These are phyloP conservation scores for Scomber scombrus DNA, from an alignment of 2,113 vertebrate genomes.

Conservation along the genomic window DNA sequence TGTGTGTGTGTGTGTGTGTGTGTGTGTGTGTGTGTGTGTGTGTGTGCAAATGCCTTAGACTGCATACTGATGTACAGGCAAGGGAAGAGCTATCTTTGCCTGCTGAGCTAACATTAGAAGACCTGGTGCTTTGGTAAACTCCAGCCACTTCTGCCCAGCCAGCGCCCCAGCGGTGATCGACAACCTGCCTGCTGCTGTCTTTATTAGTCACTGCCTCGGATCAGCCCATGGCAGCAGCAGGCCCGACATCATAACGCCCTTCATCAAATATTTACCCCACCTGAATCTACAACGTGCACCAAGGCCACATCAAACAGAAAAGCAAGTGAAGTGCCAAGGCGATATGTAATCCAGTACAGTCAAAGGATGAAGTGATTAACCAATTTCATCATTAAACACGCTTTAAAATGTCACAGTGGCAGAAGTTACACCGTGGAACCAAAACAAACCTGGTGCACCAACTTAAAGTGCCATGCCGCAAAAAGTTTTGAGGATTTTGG, in stretches of 20 bases:
- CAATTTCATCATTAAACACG: too few relatives aligned
- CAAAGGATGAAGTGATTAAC: too few relatives aligned
- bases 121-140: slow-evolving; percentile 53
- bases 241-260: slow-evolving; percentile 58
- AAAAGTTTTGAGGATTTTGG: too few relatives aligned
- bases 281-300: slow-evolving; percentile 62
- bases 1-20: neutral
- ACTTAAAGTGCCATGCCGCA: too few relatives aligned
- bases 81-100: slow-evolving; percentile 40
- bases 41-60: neutral
- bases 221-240: slow-evolving; percentile 59
- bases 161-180: slow-evolving; percentile 44
- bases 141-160: slow-evolving; percentile 61
- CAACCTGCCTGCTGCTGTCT: slow-evolving; percentile 62
- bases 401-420: too few relatives aligned
- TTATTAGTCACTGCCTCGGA: slow-evolving; percentile 67
- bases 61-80: slow-evolving; percentile 38
- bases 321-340: slow-evolving; percentile 66
- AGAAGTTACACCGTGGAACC: too few relatives aligned
- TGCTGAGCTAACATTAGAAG: slow-evolving; percentile 42
- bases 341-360: slow-evolving; percentile 73
- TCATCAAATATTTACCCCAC: slow-evolving; percentile 80
- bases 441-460: too few relatives aligned
- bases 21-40: neutral
- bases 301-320: slow-evolving; percentile 72